Percentiles rank a stretch among this genome's conserved stretches.
Evolutionary conservation across 37 sponge, comb jelly and placozoan species (phyloP).

Genomic region (Axinella damicornis): DNA sequence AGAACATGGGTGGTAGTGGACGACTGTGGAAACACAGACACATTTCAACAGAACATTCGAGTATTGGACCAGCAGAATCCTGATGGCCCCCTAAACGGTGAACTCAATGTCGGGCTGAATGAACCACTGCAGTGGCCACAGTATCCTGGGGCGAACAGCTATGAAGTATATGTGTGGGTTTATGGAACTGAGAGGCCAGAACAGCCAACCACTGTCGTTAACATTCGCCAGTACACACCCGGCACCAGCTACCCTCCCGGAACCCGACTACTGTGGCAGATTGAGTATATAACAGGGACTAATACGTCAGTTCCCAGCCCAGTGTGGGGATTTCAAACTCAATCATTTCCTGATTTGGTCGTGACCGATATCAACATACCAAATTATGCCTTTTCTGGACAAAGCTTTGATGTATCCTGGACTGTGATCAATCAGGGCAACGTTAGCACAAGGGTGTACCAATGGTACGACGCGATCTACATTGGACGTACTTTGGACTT

Average conservation of each 20-base stretch:
- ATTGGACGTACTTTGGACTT: slow-evolving; percentile 6
- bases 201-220: slow-evolving; percentile 1
- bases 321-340: slow-evolving; percentile 39
- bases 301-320: slow-evolving; percentile 25
- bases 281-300: neutral
- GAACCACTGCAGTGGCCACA: slow-evolving; percentile 30
- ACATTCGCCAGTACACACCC: neutral
- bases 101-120: slow-evolving; percentile 18
- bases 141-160: slow-evolving; percentile 35
- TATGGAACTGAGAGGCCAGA: slow-evolving; percentile 23
- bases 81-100: slow-evolving; percentile 13
- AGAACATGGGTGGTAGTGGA: slow-evolving; percentile 38
- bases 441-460: neutral
- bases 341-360: slow-evolving; percentile 15
- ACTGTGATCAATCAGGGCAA: slow-evolving; percentile 26
- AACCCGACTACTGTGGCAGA: slow-evolving; percentile 20
- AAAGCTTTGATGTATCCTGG: slow-evolving; percentile 31
- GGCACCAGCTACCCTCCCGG: slow-evolving; percentile 21
- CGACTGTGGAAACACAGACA: slow-evolving; percentile 12
- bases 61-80: slow-evolving; percentile 38
- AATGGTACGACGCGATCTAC: slow-evolving; percentile 16
- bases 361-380: slow-evolving; percentile 11
- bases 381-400: slow-evolving; percentile 27
- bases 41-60: slow-evolving; percentile 31
- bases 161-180: slow-evolving; percentile 31